Evolutionary conservation across 1,140 invertebrate species (phyloP).

Genomic region (Pachypsylla venusta): DNA sequence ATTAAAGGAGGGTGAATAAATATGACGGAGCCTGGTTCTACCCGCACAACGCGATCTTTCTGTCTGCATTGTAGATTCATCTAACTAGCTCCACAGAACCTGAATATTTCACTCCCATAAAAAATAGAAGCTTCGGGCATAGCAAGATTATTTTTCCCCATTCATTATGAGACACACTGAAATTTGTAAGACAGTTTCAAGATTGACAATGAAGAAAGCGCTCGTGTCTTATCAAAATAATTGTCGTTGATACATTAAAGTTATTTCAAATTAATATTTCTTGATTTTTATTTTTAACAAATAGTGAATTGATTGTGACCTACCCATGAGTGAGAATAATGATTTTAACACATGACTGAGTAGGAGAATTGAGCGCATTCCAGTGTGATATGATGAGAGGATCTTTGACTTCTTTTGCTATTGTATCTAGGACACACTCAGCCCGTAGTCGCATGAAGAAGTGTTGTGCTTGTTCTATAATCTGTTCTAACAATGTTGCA

Average conservation of each 20-base stretch:
- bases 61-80: too few species aligned
- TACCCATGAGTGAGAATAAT: slow-evolving; percentile 81
- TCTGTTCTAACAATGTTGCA: slow-evolving; percentile 84
- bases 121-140: too few species aligned
- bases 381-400: slow-evolving; percentile 89
- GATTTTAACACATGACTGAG: slow-evolving; percentile 82
- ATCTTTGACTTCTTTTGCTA: slow-evolving; percentile 83
- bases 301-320: slow-evolving; percentile 28
- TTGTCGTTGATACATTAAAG: too few species aligned
- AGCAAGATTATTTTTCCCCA: too few species aligned
- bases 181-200: too few species aligned
- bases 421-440: slow-evolving; percentile 83
- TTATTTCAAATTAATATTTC: too few species aligned
- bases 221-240: too few species aligned
- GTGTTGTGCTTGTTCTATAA: slow-evolving; percentile 90
- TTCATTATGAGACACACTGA: too few species aligned
- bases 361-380: slow-evolving; percentile 85
- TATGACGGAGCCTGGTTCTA: too few species aligned
- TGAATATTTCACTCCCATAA: neutral
- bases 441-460: slow-evolving; percentile 80
- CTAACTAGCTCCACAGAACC: slow-evolving; percentile 5
- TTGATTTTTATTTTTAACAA: neutral
- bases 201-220: too few species aligned
- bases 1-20: slow-evolving; percentile 5
- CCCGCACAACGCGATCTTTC: too few species aligned